Conservation (phyloP, 2,113 vertebrate genomes). For the Lasiurus cinereus region DNA sequence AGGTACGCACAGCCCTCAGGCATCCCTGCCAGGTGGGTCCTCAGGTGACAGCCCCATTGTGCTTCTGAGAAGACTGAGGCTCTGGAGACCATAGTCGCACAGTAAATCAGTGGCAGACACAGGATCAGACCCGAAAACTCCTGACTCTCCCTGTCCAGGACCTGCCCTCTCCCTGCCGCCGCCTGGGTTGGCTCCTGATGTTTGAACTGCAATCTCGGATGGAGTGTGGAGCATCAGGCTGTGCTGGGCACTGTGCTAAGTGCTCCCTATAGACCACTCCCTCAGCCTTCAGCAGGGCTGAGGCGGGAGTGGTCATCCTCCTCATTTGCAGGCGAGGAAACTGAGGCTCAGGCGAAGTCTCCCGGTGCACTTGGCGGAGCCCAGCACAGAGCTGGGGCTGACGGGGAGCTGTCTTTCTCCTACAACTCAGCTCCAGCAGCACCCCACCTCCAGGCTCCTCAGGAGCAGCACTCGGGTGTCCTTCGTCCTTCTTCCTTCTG, state of each 20-base stretch:
- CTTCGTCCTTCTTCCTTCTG: background rate
- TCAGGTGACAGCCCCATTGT: conserved; percentile 24
- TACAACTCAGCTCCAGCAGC: background rate
- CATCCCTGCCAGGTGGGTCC: background rate
- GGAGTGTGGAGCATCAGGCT: rapidly evolving
- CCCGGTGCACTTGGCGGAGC: background rate
- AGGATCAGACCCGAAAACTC: background rate
- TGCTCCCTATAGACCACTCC: background rate
- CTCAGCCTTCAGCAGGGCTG: background rate
- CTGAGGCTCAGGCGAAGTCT: background rate
- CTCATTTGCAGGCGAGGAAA: background rate
- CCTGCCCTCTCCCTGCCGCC: background rate
- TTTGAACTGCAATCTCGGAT: background rate
- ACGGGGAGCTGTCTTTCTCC: background rate
- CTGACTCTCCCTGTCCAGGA: background rate
- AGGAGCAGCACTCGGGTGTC: background rate
- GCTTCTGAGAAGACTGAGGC: conserved; percentile 40
- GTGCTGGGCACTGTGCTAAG: rapidly evolving
- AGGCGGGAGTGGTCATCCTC: background rate
- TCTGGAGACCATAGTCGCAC: background rate
- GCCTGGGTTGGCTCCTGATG: background rate
- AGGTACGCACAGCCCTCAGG: background rate
- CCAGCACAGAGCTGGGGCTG: background rate
- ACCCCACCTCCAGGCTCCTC: background rate
- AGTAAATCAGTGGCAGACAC: background rate